Percentiles rank a stretch among this genome's conserved stretches.
Evolutionary conservation across 2,888 invertebrate species (phyloP).

Genomic region (Siphlonurus alternatus): DNA sequence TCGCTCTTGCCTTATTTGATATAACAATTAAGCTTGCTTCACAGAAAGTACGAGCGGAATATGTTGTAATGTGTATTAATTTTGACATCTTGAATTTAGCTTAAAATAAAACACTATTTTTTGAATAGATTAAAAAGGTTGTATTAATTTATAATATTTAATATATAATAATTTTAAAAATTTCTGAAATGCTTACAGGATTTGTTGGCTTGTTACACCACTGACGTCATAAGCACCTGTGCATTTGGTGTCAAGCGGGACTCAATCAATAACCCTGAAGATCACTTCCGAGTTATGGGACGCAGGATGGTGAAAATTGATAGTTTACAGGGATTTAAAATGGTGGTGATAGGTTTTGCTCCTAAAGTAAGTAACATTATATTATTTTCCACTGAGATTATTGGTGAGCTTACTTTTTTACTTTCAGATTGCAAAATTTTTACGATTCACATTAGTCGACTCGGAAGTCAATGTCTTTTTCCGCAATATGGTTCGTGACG

Average conservation of each 20-base stretch:
- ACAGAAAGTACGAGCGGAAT: too few relatives aligned
- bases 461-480: slow-evolving; percentile 23
- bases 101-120: too few relatives aligned
- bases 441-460: not conserved
- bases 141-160: too few relatives aligned
- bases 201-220: slow-evolving; percentile 22
- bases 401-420: not conserved
- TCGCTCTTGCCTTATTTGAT: too few relatives aligned
- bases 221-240: slow-evolving; percentile 31
- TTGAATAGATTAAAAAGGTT: too few relatives aligned
- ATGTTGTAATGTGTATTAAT: too few relatives aligned
- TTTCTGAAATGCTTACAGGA: slow-evolving; percentile 12
- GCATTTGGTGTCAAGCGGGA: slow-evolving; percentile 25
- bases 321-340: not conserved
- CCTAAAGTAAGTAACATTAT: too few relatives aligned
- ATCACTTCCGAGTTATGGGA: slow-evolving; percentile 15
- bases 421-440: not conserved
- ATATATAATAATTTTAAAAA: not conserved
- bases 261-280: slow-evolving; percentile 11
- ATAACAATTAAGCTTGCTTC: too few relatives aligned
- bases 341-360: not conserved
- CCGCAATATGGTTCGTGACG: slow-evolving; percentile 28
- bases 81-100: too few relatives aligned
- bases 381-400: too few relatives aligned
- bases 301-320: slow-evolving; percentile 15